phyloP scores from a whole-genome alignment of 2,797 vertebrate genomes.

The Gallinago nigripennis region DNA sequence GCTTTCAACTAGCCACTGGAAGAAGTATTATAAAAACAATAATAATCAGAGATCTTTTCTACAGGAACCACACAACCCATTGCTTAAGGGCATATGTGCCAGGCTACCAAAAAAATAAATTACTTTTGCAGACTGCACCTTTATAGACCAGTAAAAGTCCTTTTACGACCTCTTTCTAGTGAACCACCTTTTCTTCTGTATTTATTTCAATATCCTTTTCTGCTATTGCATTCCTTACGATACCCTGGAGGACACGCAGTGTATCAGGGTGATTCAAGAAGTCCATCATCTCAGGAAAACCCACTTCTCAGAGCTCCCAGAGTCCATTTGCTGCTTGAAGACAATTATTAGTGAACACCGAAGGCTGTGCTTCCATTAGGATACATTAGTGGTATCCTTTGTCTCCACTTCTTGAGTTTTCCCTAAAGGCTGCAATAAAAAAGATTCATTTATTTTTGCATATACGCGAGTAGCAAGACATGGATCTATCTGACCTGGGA shows the following conservation, averaged over 20 bases:
- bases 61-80: neutral
- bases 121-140: neutral
- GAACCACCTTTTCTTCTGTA: neutral
- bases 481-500: neutral
- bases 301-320: neutral
- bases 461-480: neutral
- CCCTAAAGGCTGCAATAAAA: neutral
- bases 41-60: constrained; percentile 13
- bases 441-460: neutral
- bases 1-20: constrained; percentile 12
- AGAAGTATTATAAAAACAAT: constrained; percentile 20
- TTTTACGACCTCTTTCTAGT: neutral
- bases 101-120: neutral
- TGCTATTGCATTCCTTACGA: neutral
- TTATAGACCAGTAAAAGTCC: neutral
- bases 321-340: neutral
- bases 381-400: neutral
- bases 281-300: neutral
- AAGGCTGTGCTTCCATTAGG: neutral
- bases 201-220: neutral
- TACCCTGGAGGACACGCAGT: neutral
- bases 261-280: neutral
- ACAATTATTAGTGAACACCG: neutral
- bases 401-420: neutral
- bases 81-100: neutral